Percentiles rank a stretch among this genome's conserved stretches.
Evolutionary conservation across 2,888 invertebrate genomes (phyloP).

Genomic region (Limnephilus auricula): DNA sequence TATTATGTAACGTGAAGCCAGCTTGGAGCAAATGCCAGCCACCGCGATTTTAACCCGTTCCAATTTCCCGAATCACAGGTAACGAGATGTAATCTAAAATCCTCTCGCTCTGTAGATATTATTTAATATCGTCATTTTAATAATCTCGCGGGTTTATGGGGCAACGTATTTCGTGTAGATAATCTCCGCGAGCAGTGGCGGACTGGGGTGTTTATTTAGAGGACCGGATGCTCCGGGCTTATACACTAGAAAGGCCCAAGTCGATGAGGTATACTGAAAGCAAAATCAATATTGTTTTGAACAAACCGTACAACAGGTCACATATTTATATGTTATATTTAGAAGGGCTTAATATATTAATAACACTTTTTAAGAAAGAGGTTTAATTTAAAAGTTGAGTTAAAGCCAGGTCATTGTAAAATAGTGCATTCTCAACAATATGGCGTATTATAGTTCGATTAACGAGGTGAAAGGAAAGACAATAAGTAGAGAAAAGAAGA

Average conservation of each 20-base stretch:
- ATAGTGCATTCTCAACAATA: no score
- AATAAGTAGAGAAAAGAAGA: no score
- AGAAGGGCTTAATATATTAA: no score
- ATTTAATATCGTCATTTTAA: slow-evolving; percentile 46
- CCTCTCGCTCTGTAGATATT: slow-evolving; percentile 15
- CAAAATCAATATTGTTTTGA: neutral
- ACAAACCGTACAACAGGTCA: no score
- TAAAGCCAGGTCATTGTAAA: no score
- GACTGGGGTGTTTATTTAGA: neutral
- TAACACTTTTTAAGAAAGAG: no score
- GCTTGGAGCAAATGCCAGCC: neutral
- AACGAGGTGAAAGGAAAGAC: no score
- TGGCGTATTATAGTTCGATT: no score
- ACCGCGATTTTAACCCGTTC: slow-evolving; percentile 8
- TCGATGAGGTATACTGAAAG: neutral
- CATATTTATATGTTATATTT: no score
- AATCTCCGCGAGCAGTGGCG: neutral
- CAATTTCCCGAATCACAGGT: neutral
- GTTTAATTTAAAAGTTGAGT: no score
- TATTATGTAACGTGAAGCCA: neutral
- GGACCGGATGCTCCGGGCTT: neutral
- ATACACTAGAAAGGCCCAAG: neutral
- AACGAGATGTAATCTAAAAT: neutral
- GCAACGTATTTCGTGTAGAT: slow-evolving; percentile 6
- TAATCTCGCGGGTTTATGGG: slow-evolving; percentile 41